Conservation (phyloP, 30 jellyfish, hydroid and myxozoan species). For the Cassiopea xamachana region DNA sequence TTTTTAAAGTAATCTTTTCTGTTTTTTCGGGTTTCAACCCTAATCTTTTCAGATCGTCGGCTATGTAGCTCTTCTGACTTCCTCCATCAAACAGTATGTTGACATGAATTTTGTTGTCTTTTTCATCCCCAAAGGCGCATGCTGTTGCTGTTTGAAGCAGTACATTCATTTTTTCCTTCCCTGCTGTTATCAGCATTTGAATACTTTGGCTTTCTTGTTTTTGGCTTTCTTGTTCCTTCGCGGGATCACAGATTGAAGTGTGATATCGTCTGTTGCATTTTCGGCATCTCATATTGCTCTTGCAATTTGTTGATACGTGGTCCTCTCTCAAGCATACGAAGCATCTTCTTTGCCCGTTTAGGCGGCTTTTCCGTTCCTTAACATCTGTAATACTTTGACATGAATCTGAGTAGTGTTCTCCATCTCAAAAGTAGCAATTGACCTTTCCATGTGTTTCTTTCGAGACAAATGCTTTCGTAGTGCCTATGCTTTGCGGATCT, state of each 20-base stretch:
- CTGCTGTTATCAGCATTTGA: constrained; percentile 4
- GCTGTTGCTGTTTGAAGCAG: constrained; percentile 34
- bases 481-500: background rate
- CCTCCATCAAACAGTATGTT: constrained; percentile 16
- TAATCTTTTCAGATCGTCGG: constrained; percentile 17
- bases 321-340: background rate
- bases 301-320: constrained; percentile 18
- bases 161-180: constrained; percentile 11
- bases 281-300: constrained; percentile 12
- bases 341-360: constrained; percentile 3
- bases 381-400: constrained; percentile 24
- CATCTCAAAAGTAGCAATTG: constrained; percentile 28
- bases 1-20: background rate
- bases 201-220: background rate
- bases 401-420: constrained; percentile 23
- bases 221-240: too few relatives aligned
- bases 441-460: background rate
- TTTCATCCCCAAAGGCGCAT: constrained; percentile 16
- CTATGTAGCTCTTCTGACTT: background rate
- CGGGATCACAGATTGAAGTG: too few relatives aligned
- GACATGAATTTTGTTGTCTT: background rate
- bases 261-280: constrained; percentile 8
- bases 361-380: constrained; percentile 14
- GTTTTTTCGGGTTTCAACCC: background rate
- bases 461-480: background rate